phyloP scores from a whole-genome alignment of 2,888 invertebrate species.

The Heliconius sara region DNA sequence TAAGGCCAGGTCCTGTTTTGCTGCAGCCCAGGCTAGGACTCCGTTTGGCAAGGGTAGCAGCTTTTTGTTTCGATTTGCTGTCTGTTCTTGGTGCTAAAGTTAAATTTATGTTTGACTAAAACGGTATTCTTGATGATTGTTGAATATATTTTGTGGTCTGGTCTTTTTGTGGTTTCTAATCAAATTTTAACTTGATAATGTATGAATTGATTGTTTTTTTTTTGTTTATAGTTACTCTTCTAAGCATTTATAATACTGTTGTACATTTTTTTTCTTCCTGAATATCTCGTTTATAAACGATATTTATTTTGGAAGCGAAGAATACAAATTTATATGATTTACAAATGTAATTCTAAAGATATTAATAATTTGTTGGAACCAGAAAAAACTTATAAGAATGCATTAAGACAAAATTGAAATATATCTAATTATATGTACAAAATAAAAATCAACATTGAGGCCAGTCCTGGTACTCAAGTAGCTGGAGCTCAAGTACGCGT shows the following conservation, averaged over 20 bases:
- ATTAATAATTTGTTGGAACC: background rate
- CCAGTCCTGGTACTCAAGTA: too few relatives aligned
- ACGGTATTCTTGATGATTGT: slow-evolving; percentile 41
- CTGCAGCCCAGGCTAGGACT: slow-evolving; percentile 69
- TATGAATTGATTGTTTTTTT: background rate
- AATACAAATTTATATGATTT: too few relatives aligned
- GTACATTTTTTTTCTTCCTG: background rate
- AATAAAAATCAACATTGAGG: too few relatives aligned
- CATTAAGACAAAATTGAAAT: background rate
- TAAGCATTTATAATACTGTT: background rate
- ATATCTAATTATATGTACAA: background rate
- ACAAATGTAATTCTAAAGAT: background rate
- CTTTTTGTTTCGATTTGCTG: slow-evolving; percentile 72
- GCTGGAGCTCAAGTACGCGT: too few relatives aligned
- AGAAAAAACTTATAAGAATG: background rate
- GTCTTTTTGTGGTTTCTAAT: slow-evolving; percentile 34
- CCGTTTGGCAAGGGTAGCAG: slow-evolving; percentile 71
- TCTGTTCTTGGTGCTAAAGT: slow-evolving; percentile 64
- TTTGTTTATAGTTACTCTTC: background rate
- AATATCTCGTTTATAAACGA: too few relatives aligned
- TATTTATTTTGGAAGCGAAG: background rate
- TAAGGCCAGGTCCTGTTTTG: slow-evolving; percentile 82
- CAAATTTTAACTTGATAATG: slow-evolving; percentile 26
- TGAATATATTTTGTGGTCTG: slow-evolving; percentile 45
- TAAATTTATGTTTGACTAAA: slow-evolving; percentile 55